Evolutionary conservation across 2,797 vertebrate species (phyloP), one percentile per base, ranked within the genome.

Genomic region (Paratrypauchen microcephalus): DNA sequence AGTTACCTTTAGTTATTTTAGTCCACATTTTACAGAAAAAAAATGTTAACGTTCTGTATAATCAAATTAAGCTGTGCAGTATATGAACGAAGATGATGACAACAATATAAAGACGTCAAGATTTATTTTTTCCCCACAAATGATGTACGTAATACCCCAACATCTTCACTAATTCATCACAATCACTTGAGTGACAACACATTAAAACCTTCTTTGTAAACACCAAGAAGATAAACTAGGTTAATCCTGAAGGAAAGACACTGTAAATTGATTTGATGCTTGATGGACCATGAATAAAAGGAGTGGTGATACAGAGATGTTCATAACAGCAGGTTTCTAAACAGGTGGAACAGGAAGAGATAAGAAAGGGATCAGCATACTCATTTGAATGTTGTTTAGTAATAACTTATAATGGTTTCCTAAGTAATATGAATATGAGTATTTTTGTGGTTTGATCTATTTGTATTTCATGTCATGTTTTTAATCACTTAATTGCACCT

Each of bases 231-330:
- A 66, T 77, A 82, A 60, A 87, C 80, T 80, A 60, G 71, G 59
- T n/a, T 39, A 78, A 84, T 79, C 66, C 78, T 75, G 80, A 77
- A 64, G 79, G 71, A 67, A 85, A 89, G 79, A 74, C 63, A 52
- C 71, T 84, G 83, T 86, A 79, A 87, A 91, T 90, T 90, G 76
- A 76, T 84, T 70, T 83, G 83, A 90, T 75, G 77, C 85, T 83
- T 81, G 77, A 84, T 75, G 82, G 82, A 67, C 70, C 19, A 5
- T 65, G 62, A 83, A 88, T 76, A 92, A 89, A 88, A 74, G 52
- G 71, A 78, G 79, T 80, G 75, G 73, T 77, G 62, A 74, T 45
- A 79, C 73, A 69, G 79, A 85, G 83, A 88, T 75, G 66, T 60
- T 70, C 47, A 69, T 58, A 80, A 85, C 87, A 75, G 86, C 82